phyloP scores from a whole-genome alignment of 2,113 vertebrate genomes.

The Lynx canadensis region DNA sequence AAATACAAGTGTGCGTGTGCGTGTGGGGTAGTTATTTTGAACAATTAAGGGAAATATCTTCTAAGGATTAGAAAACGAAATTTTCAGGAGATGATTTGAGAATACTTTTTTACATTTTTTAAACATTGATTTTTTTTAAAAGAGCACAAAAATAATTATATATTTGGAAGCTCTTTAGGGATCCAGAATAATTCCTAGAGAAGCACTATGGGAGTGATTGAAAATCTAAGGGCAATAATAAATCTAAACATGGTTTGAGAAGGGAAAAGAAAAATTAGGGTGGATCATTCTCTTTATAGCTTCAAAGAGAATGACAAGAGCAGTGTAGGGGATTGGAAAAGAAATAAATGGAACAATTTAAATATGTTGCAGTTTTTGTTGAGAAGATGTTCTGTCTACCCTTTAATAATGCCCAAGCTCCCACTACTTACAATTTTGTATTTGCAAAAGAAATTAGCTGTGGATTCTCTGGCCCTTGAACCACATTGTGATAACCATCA shows the following conservation, averaged over 20 bases:
- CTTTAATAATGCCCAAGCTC: background rate
- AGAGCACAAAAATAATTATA: background rate
- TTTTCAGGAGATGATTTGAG: background rate
- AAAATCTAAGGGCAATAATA: background rate
- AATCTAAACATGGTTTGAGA: background rate
- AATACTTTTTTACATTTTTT: background rate
- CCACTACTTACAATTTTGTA: background rate
- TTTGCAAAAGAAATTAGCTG: background rate
- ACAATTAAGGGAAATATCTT: background rate
- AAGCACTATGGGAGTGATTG: background rate
- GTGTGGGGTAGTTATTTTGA: background rate
- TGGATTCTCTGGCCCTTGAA: background rate
- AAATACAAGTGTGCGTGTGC: background rate
- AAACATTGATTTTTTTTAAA: background rate
- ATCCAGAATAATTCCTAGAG: background rate
- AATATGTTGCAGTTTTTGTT: background rate
- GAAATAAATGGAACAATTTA: background rate
- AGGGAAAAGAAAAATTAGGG: background rate
- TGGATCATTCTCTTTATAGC: background rate
- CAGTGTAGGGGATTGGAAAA: background rate
- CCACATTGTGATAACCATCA: background rate
- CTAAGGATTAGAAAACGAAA: constrained; percentile 22
- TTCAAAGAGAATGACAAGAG: background rate
- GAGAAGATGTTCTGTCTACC: background rate
- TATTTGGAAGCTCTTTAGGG: background rate